Percentiles rank a stretch among this genome's conserved stretches.
Evolutionary conservation across 2,888 invertebrate genomes (phyloP).

Genomic region (Lapara coniferarum): DNA sequence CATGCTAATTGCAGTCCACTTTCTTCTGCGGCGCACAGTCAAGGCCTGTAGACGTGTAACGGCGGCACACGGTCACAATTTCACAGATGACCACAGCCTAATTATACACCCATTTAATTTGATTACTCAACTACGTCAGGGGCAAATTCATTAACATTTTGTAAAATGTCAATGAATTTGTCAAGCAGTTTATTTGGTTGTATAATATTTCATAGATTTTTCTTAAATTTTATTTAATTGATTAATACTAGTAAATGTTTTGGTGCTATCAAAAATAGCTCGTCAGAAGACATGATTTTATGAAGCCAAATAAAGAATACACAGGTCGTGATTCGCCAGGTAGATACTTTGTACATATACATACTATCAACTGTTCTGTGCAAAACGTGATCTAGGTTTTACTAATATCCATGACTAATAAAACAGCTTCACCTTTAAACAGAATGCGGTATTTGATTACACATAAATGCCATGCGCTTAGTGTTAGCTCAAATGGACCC

Average conservation of each 20-base stretch:
- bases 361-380: no score
- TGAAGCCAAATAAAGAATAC: not conserved
- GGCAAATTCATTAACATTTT: not conserved
- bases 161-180: no score
- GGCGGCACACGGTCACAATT: conserved; percentile 30
- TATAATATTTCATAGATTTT: not conserved
- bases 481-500: not conserved
- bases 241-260: not conserved
- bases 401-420: conserved; percentile 17
- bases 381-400: conserved; percentile 21
- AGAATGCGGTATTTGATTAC: conserved; percentile 1
- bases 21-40: conserved; percentile 54
- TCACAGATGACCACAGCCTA: conserved; percentile 23
- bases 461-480: not conserved
- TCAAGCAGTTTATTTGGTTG: not conserved
- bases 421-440: conserved; percentile 20
- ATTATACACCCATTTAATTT: conserved; percentile 3
- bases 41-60: conserved; percentile 41
- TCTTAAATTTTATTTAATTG: not conserved
- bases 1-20: conserved; percentile 57
- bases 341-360: not conserved
- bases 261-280: not conserved
- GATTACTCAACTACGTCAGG: conserved; percentile 9
- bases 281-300: not conserved
- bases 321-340: no score